Conservation (phyloP, 1,140 invertebrate genomes). For the Leguminivora glycinivorella region DNA sequence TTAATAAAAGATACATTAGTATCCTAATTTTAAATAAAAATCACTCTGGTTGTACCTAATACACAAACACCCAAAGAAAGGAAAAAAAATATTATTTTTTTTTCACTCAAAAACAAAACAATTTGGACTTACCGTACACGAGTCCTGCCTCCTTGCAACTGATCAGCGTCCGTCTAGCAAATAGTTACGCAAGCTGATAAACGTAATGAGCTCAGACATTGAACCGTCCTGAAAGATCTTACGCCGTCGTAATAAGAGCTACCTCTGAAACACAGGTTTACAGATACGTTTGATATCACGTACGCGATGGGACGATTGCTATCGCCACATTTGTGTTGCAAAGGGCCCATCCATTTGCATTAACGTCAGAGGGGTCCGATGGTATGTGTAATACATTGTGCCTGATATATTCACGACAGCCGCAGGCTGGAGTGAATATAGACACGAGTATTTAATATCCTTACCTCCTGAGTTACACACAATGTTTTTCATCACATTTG, state of each 20-base stretch:
- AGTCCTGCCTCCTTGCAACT: conserved; percentile 1
- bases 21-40: background rate
- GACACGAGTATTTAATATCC: no score
- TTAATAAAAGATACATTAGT: background rate
- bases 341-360: no score
- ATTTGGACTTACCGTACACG: background rate
- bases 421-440: no score
- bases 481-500: no score
- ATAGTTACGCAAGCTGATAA: conserved; percentile 7
- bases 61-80: background rate
- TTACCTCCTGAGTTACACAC: no score
- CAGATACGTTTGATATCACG: no score
- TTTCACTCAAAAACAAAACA: background rate
- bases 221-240: background rate
- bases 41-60: background rate
- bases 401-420: no score
- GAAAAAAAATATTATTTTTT: background rate
- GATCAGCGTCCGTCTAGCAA: background rate
- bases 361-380: background rate
- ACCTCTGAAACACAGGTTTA: background rate
- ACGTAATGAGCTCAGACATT: conserved; percentile 1
- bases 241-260: background rate
- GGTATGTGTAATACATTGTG: no score
- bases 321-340: conserved; percentile 7
- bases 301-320: background rate